These are phyloP conservation scores for Scotopteryx bipunctaria DNA, from an alignment of 2,888 invertebrate genomes.

Conservation along the genomic window DNA sequence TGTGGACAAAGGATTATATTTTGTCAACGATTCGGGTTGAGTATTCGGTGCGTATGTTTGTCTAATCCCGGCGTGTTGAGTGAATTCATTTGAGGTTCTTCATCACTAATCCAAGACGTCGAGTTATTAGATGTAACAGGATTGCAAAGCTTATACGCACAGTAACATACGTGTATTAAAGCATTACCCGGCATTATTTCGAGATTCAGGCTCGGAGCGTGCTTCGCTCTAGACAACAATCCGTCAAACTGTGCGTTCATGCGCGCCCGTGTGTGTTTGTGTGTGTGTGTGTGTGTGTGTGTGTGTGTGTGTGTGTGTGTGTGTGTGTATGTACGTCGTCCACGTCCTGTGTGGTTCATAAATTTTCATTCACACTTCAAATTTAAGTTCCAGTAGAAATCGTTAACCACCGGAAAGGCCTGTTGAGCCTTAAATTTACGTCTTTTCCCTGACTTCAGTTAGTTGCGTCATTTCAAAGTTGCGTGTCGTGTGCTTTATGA, in stretches of 20 bases:
- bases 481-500: constrained; percentile 69
- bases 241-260: constrained; percentile 34
- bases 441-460: constrained; percentile 67
- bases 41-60: constrained; percentile 23
- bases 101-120: constrained; percentile 27
- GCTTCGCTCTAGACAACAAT: constrained; percentile 22
- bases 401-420: constrained; percentile 77
- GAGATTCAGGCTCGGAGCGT: constrained; percentile 16
- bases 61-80: constrained; percentile 23
- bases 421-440: constrained; percentile 78
- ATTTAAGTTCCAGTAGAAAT: constrained; percentile 73
- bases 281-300: too few relatives aligned
- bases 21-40: constrained; percentile 29
- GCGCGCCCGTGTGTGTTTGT: constrained; percentile 1
- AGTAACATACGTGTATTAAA: constrained; percentile 29
- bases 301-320: constrained; percentile 10
- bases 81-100: constrained; percentile 32
- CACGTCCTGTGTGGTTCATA: constrained; percentile 74
- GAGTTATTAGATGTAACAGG: constrained; percentile 43
- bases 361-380: constrained; percentile 78
- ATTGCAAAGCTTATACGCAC: constrained; percentile 37
- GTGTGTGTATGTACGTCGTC: constrained; percentile 30
- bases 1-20: constrained; percentile 34
- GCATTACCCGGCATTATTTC: constrained; percentile 30
- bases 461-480: constrained; percentile 74